Evolutionary conservation across 2,113 vertebrate species (phyloP).

Genomic region (Erythrolamprus reginae): DNA sequence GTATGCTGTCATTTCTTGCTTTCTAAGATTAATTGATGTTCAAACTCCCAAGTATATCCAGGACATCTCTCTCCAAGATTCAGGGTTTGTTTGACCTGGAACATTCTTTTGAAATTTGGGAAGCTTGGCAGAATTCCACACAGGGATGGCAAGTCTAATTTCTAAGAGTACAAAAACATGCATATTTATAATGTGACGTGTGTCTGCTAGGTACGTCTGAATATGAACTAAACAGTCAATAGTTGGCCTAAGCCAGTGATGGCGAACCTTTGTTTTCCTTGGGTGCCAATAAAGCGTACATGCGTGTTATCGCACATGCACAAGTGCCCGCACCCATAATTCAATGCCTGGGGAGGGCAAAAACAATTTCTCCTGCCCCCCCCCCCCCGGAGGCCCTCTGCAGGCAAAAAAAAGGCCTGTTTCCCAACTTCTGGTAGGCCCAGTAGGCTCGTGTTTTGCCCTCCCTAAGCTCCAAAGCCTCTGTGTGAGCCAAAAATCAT

Average conservation of each 20-base stretch:
- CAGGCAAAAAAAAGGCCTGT: too few species aligned
- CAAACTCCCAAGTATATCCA: neutral
- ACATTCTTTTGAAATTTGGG: neutral
- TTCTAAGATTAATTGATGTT: neutral
- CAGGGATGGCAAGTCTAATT: conserved; percentile 26
- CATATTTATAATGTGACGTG: conserved; percentile 15
- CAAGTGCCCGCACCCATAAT: too few species aligned
- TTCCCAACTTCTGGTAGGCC: too few species aligned
- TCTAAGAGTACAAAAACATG: conserved; percentile 40
- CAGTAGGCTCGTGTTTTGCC: too few species aligned
- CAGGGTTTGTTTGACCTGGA: neutral
- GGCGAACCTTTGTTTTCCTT: too few species aligned
- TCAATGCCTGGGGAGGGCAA: too few species aligned
- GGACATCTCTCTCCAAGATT: neutral
- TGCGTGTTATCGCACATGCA: too few species aligned
- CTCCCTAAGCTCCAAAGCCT: too few species aligned
- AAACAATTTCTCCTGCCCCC: too few species aligned
- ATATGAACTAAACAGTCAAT: conserved; percentile 21
- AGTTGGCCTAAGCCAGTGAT: conserved; percentile 45
- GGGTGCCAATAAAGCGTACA: too few species aligned
- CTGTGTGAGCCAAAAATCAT: too few species aligned
- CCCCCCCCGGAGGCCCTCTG: too few species aligned
- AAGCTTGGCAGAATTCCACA: conserved; percentile 38
- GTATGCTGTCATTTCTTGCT: neutral
- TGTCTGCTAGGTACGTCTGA: conserved; percentile 15